Evolutionary conservation across 53 echinoderm and acorn worm genomes (phyloP), one percentile per base, ranked within the genome.

Genomic region (Crossaster papposus): DNA sequence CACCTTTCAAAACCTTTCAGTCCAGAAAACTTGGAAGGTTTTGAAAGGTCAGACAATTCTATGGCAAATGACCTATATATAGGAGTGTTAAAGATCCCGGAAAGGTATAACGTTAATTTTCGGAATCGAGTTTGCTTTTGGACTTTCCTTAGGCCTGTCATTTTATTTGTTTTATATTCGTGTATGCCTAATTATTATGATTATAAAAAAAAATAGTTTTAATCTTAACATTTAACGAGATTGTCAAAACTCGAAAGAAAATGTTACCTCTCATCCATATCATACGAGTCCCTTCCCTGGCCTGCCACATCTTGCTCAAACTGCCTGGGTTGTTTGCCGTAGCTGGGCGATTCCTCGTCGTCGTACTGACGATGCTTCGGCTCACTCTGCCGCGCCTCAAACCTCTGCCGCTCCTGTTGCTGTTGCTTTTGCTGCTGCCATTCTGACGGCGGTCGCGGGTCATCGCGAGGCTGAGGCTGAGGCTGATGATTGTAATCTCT

Each of bases 201-300:
- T n/a, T n/a, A n/a, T n/a, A n/a, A n/a, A n/a, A n/a, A n/a, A n/a
- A n/a, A n/a, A n/a, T n/a, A n/a, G n/a, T n/a, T n/a, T n/a, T n/a
- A 44, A 78, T 2, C 4, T 8, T 13, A 11, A 51, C 38, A 78
- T n/a, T 51, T 50, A 24, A 17, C 35, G 14, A 20, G 17, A 74
- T 14, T 12, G n/a, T n/a, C n/a, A 13, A 10, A 5, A 44, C 44
- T 44, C 44, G 12, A 18, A 18, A 81, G 31, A 64, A 29, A 64
- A 58, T 81, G n/a, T 55, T 26, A 87, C 87, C 87, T 87, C 20
- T 87, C 87, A n/a, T 87, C 87, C 7, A 64, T 58, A 63, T 87
- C 87, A 63, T 35, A 87, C 14, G 87, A 64, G 63, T 87, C 87
- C 7, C 28, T 36, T 54, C 87, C 54, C n/a, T 77, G 72, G 55